phyloP scores from a whole-genome alignment of 1,140 invertebrate species.

The Diabrotica virgifera region DNA sequence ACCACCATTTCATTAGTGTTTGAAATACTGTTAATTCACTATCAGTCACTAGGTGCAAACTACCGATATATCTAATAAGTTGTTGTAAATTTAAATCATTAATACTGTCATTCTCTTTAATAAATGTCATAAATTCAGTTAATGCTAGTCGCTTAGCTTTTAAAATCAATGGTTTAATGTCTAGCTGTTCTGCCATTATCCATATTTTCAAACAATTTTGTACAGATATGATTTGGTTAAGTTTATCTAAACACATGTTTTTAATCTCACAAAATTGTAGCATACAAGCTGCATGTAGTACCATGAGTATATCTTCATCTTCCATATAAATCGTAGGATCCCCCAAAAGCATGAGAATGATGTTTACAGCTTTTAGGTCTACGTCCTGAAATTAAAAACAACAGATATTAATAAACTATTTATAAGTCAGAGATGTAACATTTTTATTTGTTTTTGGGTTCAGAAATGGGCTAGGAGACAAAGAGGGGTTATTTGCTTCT shows the following conservation, averaged over 20 bases:
- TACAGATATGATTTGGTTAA: conserved; percentile 28
- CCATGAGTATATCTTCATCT: conserved; percentile 31
- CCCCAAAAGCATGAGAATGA: conserved; percentile 28
- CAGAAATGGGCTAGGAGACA: too few species aligned
- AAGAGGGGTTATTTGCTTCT: too few species aligned
- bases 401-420: too few species aligned
- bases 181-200: conserved; percentile 33
- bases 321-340: conserved; percentile 21
- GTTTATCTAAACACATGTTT: conserved; percentile 23
- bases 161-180: conserved; percentile 33
- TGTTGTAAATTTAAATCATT: conserved; percentile 34
- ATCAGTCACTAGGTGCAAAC: conserved; percentile 32
- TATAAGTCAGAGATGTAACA: too few species aligned
- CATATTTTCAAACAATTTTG: conserved; percentile 40
- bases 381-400: conserved; percentile 35
- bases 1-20: conserved; percentile 39
- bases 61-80: conserved; percentile 36
- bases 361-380: conserved; percentile 32
- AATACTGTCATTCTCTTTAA: conserved; percentile 32
- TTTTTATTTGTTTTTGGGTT: too few species aligned
- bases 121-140: conserved; percentile 32
- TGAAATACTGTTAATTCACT: too few species aligned
- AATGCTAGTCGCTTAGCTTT: conserved; percentile 42
- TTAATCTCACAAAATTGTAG: conserved; percentile 38
- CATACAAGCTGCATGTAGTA: conserved; percentile 39